These are phyloP conservation scores for Graptemys geographica DNA, from an alignment of 2,797 vertebrate genomes.

Conservation along the genomic window DNA sequence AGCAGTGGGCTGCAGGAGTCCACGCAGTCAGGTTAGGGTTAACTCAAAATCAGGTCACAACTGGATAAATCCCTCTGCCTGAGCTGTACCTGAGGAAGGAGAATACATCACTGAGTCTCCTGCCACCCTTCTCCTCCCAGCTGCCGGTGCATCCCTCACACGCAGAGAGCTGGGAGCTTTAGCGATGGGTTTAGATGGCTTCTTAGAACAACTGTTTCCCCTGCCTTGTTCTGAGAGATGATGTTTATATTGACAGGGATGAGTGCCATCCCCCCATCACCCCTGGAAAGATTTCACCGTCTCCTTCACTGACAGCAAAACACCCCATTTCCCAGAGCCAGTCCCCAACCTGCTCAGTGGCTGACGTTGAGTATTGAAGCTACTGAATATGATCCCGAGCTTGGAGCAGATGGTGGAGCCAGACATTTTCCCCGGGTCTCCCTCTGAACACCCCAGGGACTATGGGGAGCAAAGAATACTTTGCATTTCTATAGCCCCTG, in stretches of 20 bases:
- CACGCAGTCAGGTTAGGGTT: neutral
- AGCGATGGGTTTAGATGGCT: neutral
- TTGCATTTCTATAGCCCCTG: neutral
- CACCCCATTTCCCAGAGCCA: neutral
- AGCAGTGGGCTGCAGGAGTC: neutral
- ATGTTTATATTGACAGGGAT: neutral
- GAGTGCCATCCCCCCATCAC: neutral
- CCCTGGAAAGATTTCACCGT: neutral
- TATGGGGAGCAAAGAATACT: neutral
- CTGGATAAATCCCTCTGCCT: neutral
- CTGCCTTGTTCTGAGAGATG: neutral
- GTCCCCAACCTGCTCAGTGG: neutral
- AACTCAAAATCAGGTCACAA: neutral
- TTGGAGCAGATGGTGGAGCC: fast-evolving
- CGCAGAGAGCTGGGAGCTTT: neutral
- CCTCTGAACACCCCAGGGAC: neutral
- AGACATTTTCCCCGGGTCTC: neutral
- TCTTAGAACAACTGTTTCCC: neutral
- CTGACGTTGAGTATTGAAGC: neutral
- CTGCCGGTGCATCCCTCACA: neutral
- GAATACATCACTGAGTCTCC: neutral
- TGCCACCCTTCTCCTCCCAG: neutral
- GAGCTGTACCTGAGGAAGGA: neutral
- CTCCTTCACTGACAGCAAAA: neutral
- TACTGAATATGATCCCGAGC: neutral